Evolutionary conservation across 2,797 vertebrate species (phyloP), one percentile per base, ranked within the genome.

Genomic region (Peromyscus nudipes): DNA sequence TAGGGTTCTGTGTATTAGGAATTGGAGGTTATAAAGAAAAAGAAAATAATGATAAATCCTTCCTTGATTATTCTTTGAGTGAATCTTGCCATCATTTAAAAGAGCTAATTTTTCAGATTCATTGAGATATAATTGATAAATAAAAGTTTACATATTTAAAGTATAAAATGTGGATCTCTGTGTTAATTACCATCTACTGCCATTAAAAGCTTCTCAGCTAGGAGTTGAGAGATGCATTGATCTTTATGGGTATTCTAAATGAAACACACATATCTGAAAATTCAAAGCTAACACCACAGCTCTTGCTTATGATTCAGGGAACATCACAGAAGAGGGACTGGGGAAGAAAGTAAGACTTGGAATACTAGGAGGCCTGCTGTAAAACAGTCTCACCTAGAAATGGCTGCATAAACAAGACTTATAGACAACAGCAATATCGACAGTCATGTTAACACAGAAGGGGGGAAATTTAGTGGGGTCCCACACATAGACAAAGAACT

Each of bases 21-120:
- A 85, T 69, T 86, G 9, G 82, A 93, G 52, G 19, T 57, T 49
- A 85, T 71, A 89, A 75, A 57, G 43, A 73, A 81, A 67, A 95
- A 86, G 25, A 77, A 87, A 83, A 79, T 65, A 83, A 87, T n/a
- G 57, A 29, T 11, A 90, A 64, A 64, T 69, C n/a, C 0, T 95
- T 89, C 69, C 52, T 92, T 91, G 13, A 21, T 67, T 92, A 77
- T 83, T 92, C 55, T 62, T 64, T 69, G 60, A 92, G n/a, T 80
- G n/a, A 92, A 75, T 89, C 37, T 29, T 65, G 23, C n/a, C 31
- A 69, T 88, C 40, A 62, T 94, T 93, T 71, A 40, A 37, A 75
- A n/a, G 29, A 86, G 31, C 62, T 25, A 79, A 29, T 73, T 86
- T 81, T 69, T 52, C 40, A 95, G 27, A 60, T 69, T 71, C 67